Percentiles rank a stretch among this genome's conserved stretches.
Evolutionary conservation across 2,888 invertebrate genomes (phyloP).

Genomic region (Drosophila multiciliata): DNA sequence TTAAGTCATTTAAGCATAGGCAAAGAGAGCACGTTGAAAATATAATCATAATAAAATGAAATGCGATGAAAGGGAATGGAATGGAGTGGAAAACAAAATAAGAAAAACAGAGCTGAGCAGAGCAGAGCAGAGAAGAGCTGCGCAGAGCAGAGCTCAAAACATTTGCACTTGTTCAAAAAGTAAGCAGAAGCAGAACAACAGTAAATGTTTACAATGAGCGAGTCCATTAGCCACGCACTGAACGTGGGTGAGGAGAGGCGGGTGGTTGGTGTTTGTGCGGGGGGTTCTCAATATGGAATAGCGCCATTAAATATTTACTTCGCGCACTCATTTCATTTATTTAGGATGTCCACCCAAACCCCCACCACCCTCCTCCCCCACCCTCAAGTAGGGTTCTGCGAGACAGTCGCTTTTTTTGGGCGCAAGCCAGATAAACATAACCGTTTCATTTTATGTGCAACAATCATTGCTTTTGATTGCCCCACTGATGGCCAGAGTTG

Average conservation of each 20-base stretch:
- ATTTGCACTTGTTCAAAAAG: slow-evolving; percentile 77
- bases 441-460: slow-evolving; percentile 83
- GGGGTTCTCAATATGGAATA: slow-evolving; percentile 10
- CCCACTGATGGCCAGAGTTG: slow-evolving; percentile 63
- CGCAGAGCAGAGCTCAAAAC: slow-evolving; percentile 27
- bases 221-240: slow-evolving; percentile 64
- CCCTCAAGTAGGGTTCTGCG: background rate
- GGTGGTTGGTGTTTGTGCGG: background rate
- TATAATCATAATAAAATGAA: slow-evolving; percentile 79
- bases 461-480: slow-evolving; percentile 84
- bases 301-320: slow-evolving; percentile 77
- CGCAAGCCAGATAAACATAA: slow-evolving; percentile 82
- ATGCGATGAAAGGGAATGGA: slow-evolving; percentile 58
- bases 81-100: background rate
- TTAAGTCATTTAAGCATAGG: slow-evolving; percentile 45
- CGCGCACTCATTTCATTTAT: slow-evolving; percentile 71
- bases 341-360: slow-evolving; percentile 28
- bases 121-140: background rate
- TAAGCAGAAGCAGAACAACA: slow-evolving; percentile 43
- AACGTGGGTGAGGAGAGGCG: background rate
- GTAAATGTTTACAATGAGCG: slow-evolving; percentile 53
- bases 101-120: background rate
- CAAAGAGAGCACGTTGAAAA: slow-evolving; percentile 42
- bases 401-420: slow-evolving; percentile 52
- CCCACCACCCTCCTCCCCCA: background rate